Evolutionary conservation across 1,140 invertebrate genomes (phyloP).

Genomic region (Campodea augens): DNA sequence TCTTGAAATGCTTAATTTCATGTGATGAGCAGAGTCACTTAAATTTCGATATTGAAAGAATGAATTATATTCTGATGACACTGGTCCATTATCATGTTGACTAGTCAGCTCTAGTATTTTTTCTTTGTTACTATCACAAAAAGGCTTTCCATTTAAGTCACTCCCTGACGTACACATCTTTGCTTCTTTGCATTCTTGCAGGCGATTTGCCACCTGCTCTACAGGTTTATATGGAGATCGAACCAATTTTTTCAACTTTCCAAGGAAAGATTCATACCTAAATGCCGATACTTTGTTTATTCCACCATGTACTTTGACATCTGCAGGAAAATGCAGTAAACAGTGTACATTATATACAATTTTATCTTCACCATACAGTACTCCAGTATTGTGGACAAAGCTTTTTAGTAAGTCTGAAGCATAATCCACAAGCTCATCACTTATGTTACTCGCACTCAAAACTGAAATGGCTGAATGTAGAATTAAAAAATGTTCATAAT

Average conservation of each 20-base stretch:
- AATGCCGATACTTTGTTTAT: constrained; percentile 21
- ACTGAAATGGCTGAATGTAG: constrained; percentile 13
- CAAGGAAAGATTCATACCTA: constrained; percentile 21
- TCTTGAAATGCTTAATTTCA: too few relatives aligned
- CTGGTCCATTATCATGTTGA: too few relatives aligned
- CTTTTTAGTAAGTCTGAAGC: constrained; percentile 16
- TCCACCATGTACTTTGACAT: constrained; percentile 18
- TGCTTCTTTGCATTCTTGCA: too few relatives aligned
- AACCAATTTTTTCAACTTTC: not conserved
- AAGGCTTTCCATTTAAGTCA: too few relatives aligned
- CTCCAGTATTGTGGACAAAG: constrained; percentile 19
- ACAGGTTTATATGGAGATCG: too few relatives aligned
- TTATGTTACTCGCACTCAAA: constrained; percentile 1
- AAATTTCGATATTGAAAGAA: too few relatives aligned
- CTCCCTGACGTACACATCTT: too few relatives aligned
- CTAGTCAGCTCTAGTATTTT: too few relatives aligned
- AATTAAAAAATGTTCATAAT: constrained; percentile 9
- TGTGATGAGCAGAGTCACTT: too few relatives aligned
- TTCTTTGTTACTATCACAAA: too few relatives aligned
- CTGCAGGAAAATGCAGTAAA: constrained; percentile 20
- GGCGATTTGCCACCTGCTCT: too few relatives aligned
- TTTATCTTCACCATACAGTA: constrained; percentile 18
- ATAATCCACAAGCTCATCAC: constrained; percentile 9
- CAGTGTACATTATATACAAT: constrained; percentile 24
- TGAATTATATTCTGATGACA: too few relatives aligned